Evolutionary conservation across 2,888 invertebrate species (phyloP).

Genomic region (Serrognathus titanus): DNA sequence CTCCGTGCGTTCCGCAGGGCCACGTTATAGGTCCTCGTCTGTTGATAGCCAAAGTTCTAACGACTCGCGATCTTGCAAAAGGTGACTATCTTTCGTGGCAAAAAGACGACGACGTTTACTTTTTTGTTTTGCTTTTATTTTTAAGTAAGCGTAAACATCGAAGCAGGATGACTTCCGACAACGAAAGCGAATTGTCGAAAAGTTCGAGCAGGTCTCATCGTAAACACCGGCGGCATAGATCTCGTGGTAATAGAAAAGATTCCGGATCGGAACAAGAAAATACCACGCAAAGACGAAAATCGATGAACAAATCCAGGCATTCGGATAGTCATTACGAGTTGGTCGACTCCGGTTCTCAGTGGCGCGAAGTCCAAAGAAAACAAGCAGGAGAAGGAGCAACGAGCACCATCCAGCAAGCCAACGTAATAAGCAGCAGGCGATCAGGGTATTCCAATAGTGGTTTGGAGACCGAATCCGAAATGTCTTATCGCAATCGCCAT

Average conservation of each 20-base stretch:
- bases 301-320: slow-evolving; percentile 42
- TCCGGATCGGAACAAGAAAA: slow-evolving; percentile 72
- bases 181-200: slow-evolving; percentile 85
- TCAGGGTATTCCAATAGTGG: slow-evolving; percentile 45
- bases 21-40: slow-evolving; percentile 69
- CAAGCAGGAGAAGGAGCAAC: slow-evolving; percentile 51
- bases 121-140: not conserved
- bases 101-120: not conserved
- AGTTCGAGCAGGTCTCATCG: slow-evolving; percentile 78
- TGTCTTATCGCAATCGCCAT: slow-evolving; percentile 39
- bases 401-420: slow-evolving; percentile 65
- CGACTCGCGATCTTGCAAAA: slow-evolving; percentile 75
- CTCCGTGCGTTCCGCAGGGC: slow-evolving; percentile 70
- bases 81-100: slow-evolving; percentile 49
- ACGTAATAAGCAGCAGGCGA: slow-evolving; percentile 59
- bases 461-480: slow-evolving; percentile 50
- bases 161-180: slow-evolving; percentile 80
- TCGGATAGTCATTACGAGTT: slow-evolving; percentile 59
- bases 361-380: slow-evolving; percentile 82
- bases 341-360: slow-evolving; percentile 84
- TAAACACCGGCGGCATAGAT: slow-evolving; percentile 71
- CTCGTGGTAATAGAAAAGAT: slow-evolving; percentile 69
- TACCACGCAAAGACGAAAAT: slow-evolving; percentile 42
- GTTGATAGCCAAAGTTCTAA: slow-evolving; percentile 89
- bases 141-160: slow-evolving; percentile 63